Conservation (phyloP, 2,888 invertebrate genomes). For the Acronicta aceris region DNA sequence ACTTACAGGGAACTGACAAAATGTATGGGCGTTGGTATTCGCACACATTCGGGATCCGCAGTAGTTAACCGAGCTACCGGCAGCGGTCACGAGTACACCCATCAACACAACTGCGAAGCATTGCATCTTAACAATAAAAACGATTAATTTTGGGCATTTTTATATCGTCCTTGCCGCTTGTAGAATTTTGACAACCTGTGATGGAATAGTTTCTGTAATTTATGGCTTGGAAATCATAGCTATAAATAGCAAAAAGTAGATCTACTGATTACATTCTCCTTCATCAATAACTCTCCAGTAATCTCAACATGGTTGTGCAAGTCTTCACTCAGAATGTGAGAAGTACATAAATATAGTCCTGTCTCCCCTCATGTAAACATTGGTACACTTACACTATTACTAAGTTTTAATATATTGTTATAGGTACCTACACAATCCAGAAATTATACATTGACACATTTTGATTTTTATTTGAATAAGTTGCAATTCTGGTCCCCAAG, state of each 20-base stretch:
- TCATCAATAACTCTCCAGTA: no score
- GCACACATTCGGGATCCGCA: constrained; percentile 80
- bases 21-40: constrained; percentile 73
- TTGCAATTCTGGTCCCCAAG: no score
- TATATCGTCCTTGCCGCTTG: constrained; percentile 40
- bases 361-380: no score
- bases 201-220: constrained; percentile 11
- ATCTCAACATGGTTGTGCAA: no score
- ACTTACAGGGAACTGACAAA: constrained; percentile 79
- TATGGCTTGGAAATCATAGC: constrained; percentile 2
- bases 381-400: no score
- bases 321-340: no score
- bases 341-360: no score
- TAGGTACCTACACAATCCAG: no score
- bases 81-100: constrained; percentile 27
- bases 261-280: no score
- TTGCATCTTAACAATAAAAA: constrained; percentile 63
- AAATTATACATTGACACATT: no score
- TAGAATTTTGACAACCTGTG: constrained; percentile 39
- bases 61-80: constrained; percentile 66
- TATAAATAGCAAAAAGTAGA: background rate
- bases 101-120: constrained; percentile 47
- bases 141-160: constrained; percentile 67
- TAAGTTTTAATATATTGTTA: no score
- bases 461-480: no score